Evolutionary conservation across 2,888 invertebrate species (phyloP).

Genomic region (Crematogaster levior): DNA sequence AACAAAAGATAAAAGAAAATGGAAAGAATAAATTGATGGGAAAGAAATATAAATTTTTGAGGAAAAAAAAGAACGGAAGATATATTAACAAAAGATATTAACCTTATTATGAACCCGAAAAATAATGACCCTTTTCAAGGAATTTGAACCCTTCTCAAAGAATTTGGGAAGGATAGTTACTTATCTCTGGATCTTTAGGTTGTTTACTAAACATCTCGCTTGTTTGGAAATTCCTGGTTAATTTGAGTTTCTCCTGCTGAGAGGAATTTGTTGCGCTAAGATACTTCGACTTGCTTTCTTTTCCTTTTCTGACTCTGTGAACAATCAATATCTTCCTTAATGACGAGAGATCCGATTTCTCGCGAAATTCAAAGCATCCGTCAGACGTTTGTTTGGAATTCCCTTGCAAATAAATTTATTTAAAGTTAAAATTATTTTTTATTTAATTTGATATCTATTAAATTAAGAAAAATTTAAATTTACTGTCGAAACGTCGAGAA

Average conservation of each 20-base stretch:
- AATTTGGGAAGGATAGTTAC: neutral
- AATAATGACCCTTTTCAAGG: neutral
- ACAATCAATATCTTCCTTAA: neutral
- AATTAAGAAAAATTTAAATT: neutral
- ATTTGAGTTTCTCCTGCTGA: neutral
- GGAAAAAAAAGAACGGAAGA: neutral
- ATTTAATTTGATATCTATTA: neutral
- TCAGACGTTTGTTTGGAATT: neutral
- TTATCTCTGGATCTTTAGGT: neutral
- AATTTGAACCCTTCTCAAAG: too few relatives aligned
- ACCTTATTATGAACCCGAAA: neutral
- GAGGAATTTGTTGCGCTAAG: neutral
- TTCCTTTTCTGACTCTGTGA: neutral
- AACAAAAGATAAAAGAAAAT: neutral
- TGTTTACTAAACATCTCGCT: neutral
- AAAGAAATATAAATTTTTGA: neutral
- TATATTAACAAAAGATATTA: neutral
- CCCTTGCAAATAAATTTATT: neutral
- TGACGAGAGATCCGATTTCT: neutral
- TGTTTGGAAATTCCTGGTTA: neutral
- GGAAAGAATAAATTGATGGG: neutral
- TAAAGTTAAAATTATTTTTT: slow-evolving; percentile 5
- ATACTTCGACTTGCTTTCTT: neutral
- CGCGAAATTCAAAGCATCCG: neutral
- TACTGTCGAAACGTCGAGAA: neutral